phyloP scores from a whole-genome alignment of 2,888 invertebrate species.

The Cephonodes hylas region DNA sequence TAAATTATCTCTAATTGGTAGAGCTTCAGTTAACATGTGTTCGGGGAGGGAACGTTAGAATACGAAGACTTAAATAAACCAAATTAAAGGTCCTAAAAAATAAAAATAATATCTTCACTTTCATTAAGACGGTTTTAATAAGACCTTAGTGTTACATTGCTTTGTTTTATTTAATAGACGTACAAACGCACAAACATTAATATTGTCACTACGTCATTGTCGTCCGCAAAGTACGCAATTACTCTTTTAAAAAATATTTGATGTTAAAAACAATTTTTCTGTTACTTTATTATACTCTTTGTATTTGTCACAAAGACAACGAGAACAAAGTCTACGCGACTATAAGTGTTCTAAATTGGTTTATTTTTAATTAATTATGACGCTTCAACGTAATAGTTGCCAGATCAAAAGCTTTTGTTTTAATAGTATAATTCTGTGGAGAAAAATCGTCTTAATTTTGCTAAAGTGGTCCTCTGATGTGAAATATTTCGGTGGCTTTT shows the following conservation, averaged over 20 bases:
- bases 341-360: conserved; percentile 28
- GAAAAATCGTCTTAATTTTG: conserved; percentile 17
- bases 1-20: no score
- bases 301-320: conserved; percentile 18
- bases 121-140: no score
- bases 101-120: no score
- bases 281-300: neutral
- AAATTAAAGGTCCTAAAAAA: no score
- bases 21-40: no score
- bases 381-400: conserved; percentile 39
- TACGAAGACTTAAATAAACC: no score
- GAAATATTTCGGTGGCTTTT: conserved; percentile 14
- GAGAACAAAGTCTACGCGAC: conserved; percentile 22
- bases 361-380: conserved; percentile 43
- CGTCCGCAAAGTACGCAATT: neutral
- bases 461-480: conserved; percentile 11
- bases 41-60: no score
- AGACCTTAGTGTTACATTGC: no score
- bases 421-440: conserved; percentile 9
- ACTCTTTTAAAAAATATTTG: neutral
- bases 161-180: neutral
- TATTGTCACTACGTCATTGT: neutral
- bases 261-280: neutral
- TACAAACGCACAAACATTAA: neutral
- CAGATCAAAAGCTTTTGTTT: conserved; percentile 32